A percentile compares a stretch with the other conserved stretches of the same genome.
Evolutionary conservation across 2,797 vertebrate species (phyloP).

Genomic region (Avahi laniger): DNA sequence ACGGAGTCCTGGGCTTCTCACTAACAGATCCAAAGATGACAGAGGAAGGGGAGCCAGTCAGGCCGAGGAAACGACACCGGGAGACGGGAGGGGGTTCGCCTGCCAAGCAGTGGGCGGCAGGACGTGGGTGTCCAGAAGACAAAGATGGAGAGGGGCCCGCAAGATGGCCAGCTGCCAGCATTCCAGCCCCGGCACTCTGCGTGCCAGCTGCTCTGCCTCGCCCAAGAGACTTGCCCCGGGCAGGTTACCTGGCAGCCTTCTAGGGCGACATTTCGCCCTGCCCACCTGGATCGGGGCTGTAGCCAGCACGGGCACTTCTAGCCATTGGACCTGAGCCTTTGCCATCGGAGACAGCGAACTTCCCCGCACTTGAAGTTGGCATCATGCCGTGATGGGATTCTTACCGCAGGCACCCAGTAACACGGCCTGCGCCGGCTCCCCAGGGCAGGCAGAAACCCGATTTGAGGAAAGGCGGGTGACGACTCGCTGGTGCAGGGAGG

Average conservation of each 20-base stretch:
- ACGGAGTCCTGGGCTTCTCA: neutral
- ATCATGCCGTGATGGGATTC: neutral
- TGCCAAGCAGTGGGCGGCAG: neutral
- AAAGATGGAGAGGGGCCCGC: neutral
- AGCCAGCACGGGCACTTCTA: fast-evolving
- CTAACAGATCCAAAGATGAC: neutral
- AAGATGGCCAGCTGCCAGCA: neutral
- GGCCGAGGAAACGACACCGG: neutral
- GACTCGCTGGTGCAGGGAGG: neutral
- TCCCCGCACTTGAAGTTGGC: neutral
- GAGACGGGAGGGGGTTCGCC: neutral
- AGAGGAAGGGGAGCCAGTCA: no score
- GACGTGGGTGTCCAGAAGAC: neutral
- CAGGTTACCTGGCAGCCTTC: neutral
- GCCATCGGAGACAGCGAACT: neutral
- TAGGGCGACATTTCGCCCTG: fast-evolving
- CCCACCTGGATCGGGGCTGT: fast-evolving
- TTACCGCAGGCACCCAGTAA: neutral
- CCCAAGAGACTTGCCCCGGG: neutral
- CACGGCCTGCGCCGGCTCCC: neutral
- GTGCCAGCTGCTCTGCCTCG: neutral
- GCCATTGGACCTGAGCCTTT: neutral
- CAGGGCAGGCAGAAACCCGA: neutral
- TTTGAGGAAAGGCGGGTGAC: neutral
- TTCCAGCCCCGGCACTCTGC: fast-evolving